Evolutionary conservation across 2,113 vertebrate genomes (phyloP).

Genomic region (Epinephelus lanceolatus): DNA sequence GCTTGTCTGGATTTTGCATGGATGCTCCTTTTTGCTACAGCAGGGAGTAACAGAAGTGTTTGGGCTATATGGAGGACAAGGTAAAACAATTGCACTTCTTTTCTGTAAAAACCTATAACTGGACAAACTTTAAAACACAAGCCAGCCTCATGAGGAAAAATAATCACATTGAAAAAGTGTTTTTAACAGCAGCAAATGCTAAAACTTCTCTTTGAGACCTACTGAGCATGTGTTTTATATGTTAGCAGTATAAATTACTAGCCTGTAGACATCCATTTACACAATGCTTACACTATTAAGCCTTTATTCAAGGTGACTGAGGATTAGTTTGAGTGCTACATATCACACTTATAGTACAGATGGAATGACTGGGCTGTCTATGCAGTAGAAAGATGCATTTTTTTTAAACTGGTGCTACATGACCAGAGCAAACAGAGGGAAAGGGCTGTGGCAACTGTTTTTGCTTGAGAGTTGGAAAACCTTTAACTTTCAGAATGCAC

Average conservation of each 20-base stretch:
- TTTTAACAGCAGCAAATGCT: background rate
- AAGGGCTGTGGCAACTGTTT: too few relatives aligned
- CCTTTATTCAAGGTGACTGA: background rate
- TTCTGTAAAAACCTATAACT: background rate
- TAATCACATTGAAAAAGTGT: background rate
- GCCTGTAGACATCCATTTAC: background rate
- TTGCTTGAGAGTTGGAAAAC: too few relatives aligned
- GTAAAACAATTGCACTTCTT: conserved; percentile 15
- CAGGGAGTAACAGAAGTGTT: background rate
- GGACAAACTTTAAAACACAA: background rate
- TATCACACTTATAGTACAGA: background rate
- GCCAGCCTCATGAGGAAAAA: background rate
- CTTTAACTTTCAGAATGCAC: too few relatives aligned
- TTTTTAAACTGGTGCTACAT: too few relatives aligned
- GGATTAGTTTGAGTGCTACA: background rate
- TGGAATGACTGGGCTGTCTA: background rate
- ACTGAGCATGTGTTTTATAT: background rate
- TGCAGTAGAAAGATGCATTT: too few relatives aligned
- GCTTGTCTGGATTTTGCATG: conserved; percentile 28
- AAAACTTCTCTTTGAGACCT: background rate
- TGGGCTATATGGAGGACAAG: conserved; percentile 4
- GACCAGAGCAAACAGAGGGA: too few relatives aligned
- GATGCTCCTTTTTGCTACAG: conserved; percentile 15
- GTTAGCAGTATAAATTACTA: background rate
- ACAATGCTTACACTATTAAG: background rate